Base-by-base conservation (phyloP, 2,888 invertebrate species). In the Malthinus flaveolus region DNA sequence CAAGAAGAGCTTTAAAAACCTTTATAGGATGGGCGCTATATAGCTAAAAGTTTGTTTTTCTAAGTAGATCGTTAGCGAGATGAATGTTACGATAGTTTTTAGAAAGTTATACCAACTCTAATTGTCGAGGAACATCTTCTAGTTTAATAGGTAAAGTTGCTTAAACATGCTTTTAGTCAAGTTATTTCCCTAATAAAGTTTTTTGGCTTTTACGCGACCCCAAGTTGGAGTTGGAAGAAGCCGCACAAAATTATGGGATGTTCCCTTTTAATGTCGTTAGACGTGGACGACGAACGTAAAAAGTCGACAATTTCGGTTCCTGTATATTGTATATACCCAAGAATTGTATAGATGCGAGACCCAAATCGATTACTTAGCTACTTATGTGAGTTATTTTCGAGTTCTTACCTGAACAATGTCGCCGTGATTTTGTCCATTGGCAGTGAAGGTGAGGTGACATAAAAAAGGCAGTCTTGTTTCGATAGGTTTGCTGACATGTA, bases 391-490 rank as follows among this genome's bases (percentile, higher is more conserved):
- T 23, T 3, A 23, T 5, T 23, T 23, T 23, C 23, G 9, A 15
- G 23, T 42, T 15, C 23, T 42, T 79, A 87, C 87, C 85, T 93
- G 93, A 61, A 95, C 91, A 67, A 95, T 86, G 79, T 95, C 94
- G 57, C 94, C 94, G 79, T 91, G 91, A 71, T 87, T 87, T 73
- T 88, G 89, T 65, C 94, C 93, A 74, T 91, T 92, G 73, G 95
- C 94, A 71, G 93, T 93, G 81, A 95, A 94, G 67, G 93, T 95
- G 72, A 95, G 85, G 79, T 93, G 92, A 79, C 95, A 95, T 63
- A 93, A 84, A 80, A 93, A 93, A 33, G 94, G 94, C 71, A 92
- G 84, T 68, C 90, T 85, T 71, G 88, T 87, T 77, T 88, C 87
- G 65, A 82, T 79, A 49, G 90, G 87, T 69, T 88, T 86, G 68